Percentiles rank a stretch among this genome's conserved stretches.
phyloP scores from a whole-genome alignment of 1,140 invertebrate genomes.

The Streblospio benedicti region DNA sequence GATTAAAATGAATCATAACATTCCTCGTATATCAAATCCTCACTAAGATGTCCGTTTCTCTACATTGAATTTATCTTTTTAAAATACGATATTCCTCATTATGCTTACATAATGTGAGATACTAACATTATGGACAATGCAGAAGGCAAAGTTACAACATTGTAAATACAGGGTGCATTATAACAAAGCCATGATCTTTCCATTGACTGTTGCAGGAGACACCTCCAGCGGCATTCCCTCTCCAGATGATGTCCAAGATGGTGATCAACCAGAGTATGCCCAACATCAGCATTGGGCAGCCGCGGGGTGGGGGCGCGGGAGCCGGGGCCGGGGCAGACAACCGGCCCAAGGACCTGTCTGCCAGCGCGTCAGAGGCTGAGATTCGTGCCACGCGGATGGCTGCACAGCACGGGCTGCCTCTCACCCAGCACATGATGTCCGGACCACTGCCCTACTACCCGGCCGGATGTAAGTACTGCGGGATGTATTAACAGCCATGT shows the following conservation, averaged over 20 bases:
- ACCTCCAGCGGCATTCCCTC: neutral
- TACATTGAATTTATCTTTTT: no score
- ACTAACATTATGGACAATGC: no score
- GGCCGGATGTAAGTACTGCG: conserved; percentile 59
- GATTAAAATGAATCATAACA: no score
- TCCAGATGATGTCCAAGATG: conserved; percentile 8
- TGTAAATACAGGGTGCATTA: no score
- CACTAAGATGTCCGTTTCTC: no score
- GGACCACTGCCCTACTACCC: conserved; percentile 66
- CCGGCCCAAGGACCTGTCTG: neutral
- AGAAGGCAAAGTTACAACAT: no score
- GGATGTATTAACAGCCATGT: no score
- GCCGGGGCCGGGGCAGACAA: neutral
- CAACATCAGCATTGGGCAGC: conserved; percentile 84
- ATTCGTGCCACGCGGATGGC: conserved; percentile 64
- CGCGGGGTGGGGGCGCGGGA: conserved; percentile 33
- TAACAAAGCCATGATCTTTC: no score
- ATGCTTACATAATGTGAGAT: no score
- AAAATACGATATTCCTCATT: no score
- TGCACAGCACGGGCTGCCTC: conserved; percentile 61
- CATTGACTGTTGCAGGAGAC: no score
- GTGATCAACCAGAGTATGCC: conserved; percentile 55
- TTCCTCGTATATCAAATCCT: no score
- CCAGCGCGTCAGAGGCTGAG: conserved; percentile 62
- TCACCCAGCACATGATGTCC: conserved; percentile 63